Evolutionary conservation across 2,888 invertebrate genomes (phyloP).

Genomic region (Thymelicus lineola): DNA sequence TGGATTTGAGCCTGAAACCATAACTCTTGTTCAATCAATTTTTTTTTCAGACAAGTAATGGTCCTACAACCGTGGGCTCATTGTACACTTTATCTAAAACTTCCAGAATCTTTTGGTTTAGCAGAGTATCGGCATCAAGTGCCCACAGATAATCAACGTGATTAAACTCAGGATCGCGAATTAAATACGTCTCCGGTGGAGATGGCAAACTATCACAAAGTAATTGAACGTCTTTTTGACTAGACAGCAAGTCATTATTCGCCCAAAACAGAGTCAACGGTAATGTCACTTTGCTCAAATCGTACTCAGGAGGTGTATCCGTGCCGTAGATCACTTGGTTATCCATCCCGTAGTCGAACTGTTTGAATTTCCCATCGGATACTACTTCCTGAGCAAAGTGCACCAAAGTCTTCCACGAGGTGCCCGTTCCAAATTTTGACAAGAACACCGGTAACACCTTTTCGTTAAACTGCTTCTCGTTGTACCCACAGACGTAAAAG

Average conservation of each 20-base stretch:
- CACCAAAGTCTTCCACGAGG: conserved; percentile 89
- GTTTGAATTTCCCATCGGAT: conserved; percentile 83
- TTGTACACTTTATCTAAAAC: conserved; percentile 51
- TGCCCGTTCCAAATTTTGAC: conserved; percentile 89
- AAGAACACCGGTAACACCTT: conserved; percentile 88
- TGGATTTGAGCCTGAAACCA: neutral
- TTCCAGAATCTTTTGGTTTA: conserved; percentile 82
- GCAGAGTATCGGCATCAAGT: conserved; percentile 82
- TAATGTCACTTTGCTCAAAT: conserved; percentile 83
- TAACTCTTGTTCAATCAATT: neutral
- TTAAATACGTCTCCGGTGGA: conserved; percentile 79
- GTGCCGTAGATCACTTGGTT: conserved; percentile 86
- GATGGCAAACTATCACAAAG: conserved; percentile 79
- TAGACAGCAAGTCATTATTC: conserved; percentile 89
- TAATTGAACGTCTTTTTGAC: conserved; percentile 84
- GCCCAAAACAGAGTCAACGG: conserved; percentile 88
- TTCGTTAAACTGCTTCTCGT: conserved; percentile 88
- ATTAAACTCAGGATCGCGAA: conserved; percentile 87
- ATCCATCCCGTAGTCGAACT: conserved; percentile 88
- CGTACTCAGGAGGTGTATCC: conserved; percentile 86
- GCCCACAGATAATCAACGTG: conserved; percentile 91
- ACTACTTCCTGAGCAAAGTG: conserved; percentile 88
- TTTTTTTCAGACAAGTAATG: neutral
- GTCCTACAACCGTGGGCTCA: neutral
- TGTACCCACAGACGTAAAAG: conserved; percentile 90